These are phyloP conservation scores for Nomada ferruginata DNA, from an alignment of 2,888 invertebrate species.

Conservation along the genomic window DNA sequence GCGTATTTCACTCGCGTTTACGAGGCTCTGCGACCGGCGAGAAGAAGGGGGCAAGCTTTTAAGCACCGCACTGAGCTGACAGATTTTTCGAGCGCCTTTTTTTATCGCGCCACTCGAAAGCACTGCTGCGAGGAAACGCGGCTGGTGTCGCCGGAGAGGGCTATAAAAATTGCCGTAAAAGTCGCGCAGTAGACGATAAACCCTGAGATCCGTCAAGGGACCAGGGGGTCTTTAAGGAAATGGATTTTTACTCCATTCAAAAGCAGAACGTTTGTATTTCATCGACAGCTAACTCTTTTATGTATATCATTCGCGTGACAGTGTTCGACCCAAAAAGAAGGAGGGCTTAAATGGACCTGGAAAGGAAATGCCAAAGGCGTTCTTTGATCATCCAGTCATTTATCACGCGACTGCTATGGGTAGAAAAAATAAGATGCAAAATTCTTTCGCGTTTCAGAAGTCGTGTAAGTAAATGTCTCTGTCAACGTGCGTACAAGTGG, in stretches of 20 bases:
- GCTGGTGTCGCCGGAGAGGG: conserved; percentile 39
- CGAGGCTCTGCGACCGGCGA: conserved; percentile 24
- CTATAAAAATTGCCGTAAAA: conserved; percentile 73
- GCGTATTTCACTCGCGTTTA: conserved; percentile 58
- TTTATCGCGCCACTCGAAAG: conserved; percentile 42
- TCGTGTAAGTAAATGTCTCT: neutral
- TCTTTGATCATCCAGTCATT: neutral
- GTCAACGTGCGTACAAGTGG: neutral
- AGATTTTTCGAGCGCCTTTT: conserved; percentile 38
- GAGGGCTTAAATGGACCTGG: too few species aligned
- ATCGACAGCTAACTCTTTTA: too few species aligned
- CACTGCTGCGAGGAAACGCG: conserved; percentile 34
- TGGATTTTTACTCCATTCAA: neutral
- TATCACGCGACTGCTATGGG: neutral
- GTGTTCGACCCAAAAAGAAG: too few species aligned
- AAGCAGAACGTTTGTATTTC: neutral
- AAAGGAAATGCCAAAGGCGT: neutral
- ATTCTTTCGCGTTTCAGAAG: neutral
- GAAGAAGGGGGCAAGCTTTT: conserved; percentile 47
- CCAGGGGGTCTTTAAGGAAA: neutral
- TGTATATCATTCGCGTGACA: too few species aligned
- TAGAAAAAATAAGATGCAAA: neutral
- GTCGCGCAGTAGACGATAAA: conserved; percentile 17
- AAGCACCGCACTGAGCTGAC: conserved; percentile 27
- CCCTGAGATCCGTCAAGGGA: neutral